Conservation (phyloP, 2,797 vertebrate species). For the Distichodus sexfasciatus region DNA sequence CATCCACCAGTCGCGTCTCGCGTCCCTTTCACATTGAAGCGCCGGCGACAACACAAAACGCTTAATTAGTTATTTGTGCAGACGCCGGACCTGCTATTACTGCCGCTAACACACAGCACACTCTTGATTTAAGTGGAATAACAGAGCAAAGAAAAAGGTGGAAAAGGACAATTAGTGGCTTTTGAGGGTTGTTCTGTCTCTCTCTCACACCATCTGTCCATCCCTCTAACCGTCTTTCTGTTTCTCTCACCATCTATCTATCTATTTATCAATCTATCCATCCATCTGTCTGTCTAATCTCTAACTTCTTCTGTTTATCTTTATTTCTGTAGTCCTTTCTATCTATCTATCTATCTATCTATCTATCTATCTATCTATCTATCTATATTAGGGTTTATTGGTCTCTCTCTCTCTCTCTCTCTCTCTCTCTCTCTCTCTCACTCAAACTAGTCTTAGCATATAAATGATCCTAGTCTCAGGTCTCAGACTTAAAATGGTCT, state of each 20-base stretch:
- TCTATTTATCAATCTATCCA: not conserved
- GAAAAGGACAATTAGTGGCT: constrained; percentile 5
- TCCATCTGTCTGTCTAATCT: not conserved
- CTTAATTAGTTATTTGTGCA: constrained; percentile 48
- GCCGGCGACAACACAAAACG: constrained; percentile 38
- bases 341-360: not conserved
- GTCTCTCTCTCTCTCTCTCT: not conserved
- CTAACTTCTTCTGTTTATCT: not conserved
- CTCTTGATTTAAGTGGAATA: constrained; percentile 39
- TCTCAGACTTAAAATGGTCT: too few relatives aligned
- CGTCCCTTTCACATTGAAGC: constrained; percentile 49
- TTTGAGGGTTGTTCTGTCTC: not conserved
- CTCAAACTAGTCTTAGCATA: not conserved
- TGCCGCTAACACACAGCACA: constrained; percentile 25
- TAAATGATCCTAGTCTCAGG: too few relatives aligned
- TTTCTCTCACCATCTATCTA: not conserved
- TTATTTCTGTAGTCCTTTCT: not conserved
- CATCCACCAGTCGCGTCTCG: constrained; percentile 47
- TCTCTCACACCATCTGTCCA: not conserved
- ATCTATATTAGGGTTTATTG: too few relatives aligned
- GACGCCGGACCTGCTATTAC: constrained; percentile 40
- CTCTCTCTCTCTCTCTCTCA: not conserved
- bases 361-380: not conserved
- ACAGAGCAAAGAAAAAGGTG: constrained; percentile 18
- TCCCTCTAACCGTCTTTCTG: not conserved